Percentiles rank a stretch among this genome's conserved stretches.
Conservation (phyloP, 2,888 invertebrate genomes). For the Agapostemon virescens region DNA sequence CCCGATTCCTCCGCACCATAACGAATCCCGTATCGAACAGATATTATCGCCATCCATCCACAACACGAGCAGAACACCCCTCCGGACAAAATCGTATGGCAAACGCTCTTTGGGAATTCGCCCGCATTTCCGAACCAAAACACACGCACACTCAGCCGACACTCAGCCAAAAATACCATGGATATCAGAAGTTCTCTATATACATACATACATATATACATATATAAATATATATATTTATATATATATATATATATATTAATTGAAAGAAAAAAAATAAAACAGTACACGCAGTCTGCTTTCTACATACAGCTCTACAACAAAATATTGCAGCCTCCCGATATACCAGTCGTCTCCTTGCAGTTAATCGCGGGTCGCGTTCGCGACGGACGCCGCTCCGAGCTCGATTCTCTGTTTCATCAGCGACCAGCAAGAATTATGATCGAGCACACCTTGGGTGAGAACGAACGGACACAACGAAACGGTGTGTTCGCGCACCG, state of each 20-base stretch:
- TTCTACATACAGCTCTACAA: conserved; percentile 72
- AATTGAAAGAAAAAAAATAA: conserved; percentile 52
- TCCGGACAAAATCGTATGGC: conserved; percentile 51
- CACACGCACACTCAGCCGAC: conserved; percentile 66
- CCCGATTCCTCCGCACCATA: conserved; percentile 60
- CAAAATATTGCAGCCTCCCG: conserved; percentile 75
- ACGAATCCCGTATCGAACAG: conserved; percentile 41
- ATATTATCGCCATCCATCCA: conserved; percentile 52
- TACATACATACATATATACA: too few relatives aligned
- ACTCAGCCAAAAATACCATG: conserved; percentile 60
- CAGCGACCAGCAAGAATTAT: background rate
- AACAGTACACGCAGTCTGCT: conserved; percentile 75
- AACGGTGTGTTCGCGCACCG: background rate
- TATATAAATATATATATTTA: too few relatives aligned
- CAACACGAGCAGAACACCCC: conserved; percentile 41
- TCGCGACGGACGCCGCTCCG: conserved; percentile 38
- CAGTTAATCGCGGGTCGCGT: conserved; percentile 71
- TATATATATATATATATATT: too few relatives aligned
- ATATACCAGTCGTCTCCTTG: conserved; percentile 79
- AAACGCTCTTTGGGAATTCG: conserved; percentile 54
- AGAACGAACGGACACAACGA: too few relatives aligned
- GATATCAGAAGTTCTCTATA: conserved; percentile 47
- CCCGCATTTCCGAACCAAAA: conserved; percentile 41
- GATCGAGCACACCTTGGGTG: too few relatives aligned
- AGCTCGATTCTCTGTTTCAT: background rate